These are phyloP conservation scores for Buceros bicornis DNA, from an alignment of 2,797 vertebrate genomes.

Conservation along the genomic window DNA sequence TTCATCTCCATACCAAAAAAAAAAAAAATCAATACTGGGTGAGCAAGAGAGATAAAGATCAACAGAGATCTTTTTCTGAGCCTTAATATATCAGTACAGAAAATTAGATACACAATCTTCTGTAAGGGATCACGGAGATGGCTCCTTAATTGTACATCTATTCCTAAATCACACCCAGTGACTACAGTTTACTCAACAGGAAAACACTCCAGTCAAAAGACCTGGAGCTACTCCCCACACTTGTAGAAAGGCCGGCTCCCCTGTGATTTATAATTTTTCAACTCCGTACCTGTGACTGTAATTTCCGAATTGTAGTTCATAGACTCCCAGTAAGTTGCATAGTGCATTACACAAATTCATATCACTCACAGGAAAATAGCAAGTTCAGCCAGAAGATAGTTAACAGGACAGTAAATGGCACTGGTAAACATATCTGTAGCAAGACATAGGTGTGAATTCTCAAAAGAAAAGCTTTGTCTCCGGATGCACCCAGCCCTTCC, in stretches of 20 bases:
- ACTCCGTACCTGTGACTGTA: not conserved
- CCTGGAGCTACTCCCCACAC: not conserved
- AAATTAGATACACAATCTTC: not conserved
- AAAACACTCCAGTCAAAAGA: not conserved
- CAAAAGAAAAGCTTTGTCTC: not conserved
- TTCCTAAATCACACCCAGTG: not conserved
- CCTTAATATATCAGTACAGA: not conserved
- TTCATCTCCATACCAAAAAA: not conserved
- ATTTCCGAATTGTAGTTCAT: not conserved
- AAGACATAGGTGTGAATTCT: not conserved
- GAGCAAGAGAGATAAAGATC: not conserved
- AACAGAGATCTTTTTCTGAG: not conserved
- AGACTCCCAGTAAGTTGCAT: not conserved
- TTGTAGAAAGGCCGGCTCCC: not conserved
- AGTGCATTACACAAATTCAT: accelerated
- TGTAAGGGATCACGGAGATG: not conserved
- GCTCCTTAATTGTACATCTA: not conserved
- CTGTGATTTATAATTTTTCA: not conserved
- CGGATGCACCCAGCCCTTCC: not conserved
- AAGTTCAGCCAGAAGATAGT: not conserved
- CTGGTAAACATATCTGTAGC: not conserved
- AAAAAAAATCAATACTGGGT: not conserved
- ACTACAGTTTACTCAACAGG: not conserved
- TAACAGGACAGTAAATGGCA: not conserved
- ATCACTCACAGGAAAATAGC: not conserved